These are phyloP conservation scores for Zootermopsis nevadensis DNA, from an alignment of 2,888 invertebrate genomes.

Conservation along the genomic window DNA sequence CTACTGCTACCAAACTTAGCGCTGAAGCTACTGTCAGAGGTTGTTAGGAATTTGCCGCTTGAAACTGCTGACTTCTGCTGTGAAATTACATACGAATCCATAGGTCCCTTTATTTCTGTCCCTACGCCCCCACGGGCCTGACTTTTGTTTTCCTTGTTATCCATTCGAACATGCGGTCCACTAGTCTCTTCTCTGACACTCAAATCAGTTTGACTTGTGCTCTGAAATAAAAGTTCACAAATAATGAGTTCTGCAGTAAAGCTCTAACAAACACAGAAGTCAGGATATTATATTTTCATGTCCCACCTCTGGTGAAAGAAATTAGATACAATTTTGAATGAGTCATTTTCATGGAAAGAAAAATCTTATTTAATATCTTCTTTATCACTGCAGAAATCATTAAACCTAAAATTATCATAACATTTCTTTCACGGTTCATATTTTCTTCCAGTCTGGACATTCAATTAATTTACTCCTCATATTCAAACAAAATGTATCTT, in stretches of 20 bases:
- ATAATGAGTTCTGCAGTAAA: not conserved
- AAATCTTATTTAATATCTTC: too few species aligned
- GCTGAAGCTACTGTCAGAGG: conserved; percentile 8
- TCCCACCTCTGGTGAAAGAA: too few species aligned
- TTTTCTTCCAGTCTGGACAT: too few species aligned
- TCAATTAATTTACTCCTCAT: too few species aligned
- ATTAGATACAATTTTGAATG: too few species aligned
- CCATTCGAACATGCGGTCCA: not conserved
- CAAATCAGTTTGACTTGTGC: not conserved
- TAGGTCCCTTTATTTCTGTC: conserved; percentile 6
- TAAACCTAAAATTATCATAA: too few species aligned
- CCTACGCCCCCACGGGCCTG: not conserved
- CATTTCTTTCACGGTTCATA: too few species aligned
- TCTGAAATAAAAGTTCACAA: not conserved
- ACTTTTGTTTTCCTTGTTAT: conserved; percentile 18
- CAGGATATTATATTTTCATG: too few species aligned
- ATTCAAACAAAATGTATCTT: too few species aligned
- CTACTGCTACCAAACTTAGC: not conserved
- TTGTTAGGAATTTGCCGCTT: conserved; percentile 11
- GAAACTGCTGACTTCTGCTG: not conserved
- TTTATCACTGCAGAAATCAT: too few species aligned
- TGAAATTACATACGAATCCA: conserved; percentile 15
- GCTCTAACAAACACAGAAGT: too few species aligned
- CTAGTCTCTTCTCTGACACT: not conserved
- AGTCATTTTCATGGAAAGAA: too few species aligned